Percentiles rank a stretch among this genome's conserved stretches.
phyloP scores from a whole-genome alignment of 2,888 invertebrate species.

The Callimorpha dominula region DNA sequence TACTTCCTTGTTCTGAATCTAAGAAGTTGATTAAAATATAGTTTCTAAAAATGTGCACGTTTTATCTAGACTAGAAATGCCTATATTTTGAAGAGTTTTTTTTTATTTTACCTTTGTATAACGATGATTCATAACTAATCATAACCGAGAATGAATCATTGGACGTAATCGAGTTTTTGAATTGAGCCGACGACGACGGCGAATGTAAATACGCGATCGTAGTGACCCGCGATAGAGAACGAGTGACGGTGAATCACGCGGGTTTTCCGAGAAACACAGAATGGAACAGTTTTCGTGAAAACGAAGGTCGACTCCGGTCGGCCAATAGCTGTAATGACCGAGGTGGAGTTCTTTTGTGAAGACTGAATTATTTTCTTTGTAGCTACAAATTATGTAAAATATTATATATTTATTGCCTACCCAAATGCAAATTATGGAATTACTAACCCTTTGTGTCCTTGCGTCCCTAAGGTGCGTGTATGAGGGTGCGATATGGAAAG shows the following conservation, averaged over 20 bases:
- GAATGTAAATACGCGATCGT: constrained; percentile 83
- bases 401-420: constrained; percentile 19
- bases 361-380: constrained; percentile 56
- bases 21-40: background rate
- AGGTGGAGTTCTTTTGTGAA: constrained; percentile 52
- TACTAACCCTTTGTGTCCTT: constrained; percentile 60
- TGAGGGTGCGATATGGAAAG: constrained; percentile 65
- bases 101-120: constrained; percentile 69
- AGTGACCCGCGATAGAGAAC: constrained; percentile 82
- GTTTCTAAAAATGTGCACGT: background rate
- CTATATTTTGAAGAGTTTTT: constrained; percentile 11
- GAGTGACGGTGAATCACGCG: constrained; percentile 80
- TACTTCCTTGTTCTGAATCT: background rate
- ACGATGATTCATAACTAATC: constrained; percentile 81
- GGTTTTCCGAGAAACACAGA: constrained; percentile 84
- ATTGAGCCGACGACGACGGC: constrained; percentile 78
- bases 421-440: constrained; percentile 24
- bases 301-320: constrained; percentile 74
- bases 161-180: constrained; percentile 85
- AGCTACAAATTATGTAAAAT: constrained; percentile 36
- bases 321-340: constrained; percentile 55
- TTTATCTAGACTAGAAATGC: background rate
- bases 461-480: constrained; percentile 47
- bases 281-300: constrained; percentile 82
- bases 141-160: constrained; percentile 81